Conservation (phyloP, 1,140 invertebrate genomes). For the Penaeus chinensis region DNA sequence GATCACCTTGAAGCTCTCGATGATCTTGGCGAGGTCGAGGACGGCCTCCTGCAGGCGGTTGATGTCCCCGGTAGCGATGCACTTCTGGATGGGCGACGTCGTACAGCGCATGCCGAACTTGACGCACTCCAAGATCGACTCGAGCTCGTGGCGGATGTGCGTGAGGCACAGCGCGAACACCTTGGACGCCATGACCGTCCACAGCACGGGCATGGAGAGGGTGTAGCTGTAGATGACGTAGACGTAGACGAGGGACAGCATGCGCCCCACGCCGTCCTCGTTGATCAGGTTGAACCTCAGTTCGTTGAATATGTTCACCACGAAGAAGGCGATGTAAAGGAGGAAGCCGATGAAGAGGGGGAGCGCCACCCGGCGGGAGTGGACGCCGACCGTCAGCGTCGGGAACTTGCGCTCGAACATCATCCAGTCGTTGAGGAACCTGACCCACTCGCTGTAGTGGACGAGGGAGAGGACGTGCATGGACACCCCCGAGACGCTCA, state of each 20-base stretch:
- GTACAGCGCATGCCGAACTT: slow-evolving; percentile 58
- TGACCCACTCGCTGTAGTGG: slow-evolving; percentile 57
- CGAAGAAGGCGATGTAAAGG: slow-evolving; percentile 56
- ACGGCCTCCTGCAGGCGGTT: slow-evolving; percentile 62
- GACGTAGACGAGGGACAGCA: slow-evolving; percentile 62
- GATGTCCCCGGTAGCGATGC: slow-evolving; percentile 62
- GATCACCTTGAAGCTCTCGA: slow-evolving; percentile 60
- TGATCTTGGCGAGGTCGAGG: slow-evolving; percentile 59
- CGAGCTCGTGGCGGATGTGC: slow-evolving; percentile 58
- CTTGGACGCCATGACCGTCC: slow-evolving; percentile 63
- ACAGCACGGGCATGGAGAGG: slow-evolving; percentile 61
- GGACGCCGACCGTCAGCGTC: slow-evolving; percentile 54
- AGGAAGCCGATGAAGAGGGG: slow-evolving; percentile 58
- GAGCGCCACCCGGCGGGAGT: slow-evolving; percentile 38
- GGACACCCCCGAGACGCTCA: slow-evolving; percentile 61
- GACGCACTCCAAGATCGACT: slow-evolving; percentile 59
- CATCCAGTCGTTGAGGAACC: slow-evolving; percentile 61
- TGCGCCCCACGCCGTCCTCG: slow-evolving; percentile 57
- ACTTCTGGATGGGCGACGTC: slow-evolving; percentile 58
- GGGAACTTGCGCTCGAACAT: slow-evolving; percentile 57
- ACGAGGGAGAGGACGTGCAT: slow-evolving; percentile 46
- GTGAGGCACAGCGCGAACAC: slow-evolving; percentile 55
- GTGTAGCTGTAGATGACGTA: slow-evolving; percentile 64
- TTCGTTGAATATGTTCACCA: slow-evolving; percentile 62
- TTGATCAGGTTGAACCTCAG: slow-evolving; percentile 63